Base-by-base conservation (phyloP, 2,797 vertebrate species). In the Carduelis carduelis region DNA sequence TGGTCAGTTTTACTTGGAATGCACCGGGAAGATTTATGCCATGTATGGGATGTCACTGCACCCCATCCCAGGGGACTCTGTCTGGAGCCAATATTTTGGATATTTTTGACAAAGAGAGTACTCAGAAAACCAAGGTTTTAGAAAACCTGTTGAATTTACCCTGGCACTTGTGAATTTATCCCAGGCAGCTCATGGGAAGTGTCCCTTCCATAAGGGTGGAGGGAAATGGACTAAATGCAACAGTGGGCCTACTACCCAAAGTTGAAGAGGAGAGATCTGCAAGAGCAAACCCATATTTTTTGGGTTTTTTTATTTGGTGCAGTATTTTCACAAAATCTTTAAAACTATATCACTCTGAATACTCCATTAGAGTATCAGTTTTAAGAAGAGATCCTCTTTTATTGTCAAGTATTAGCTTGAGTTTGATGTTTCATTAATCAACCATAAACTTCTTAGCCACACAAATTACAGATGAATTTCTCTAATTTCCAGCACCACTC, bases 381-480 rank as follows among this genome's bases (percentile, higher is more conserved):
- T 52, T 66, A 52, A 94, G 47, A 89, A 71, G 50, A 90, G 52
- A 35, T 85, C 32, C 20, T 69, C 71, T 88, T 87, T 88, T 86
- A 70, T 94, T 1, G 0, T 46, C 60, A 94, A 93, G 26, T 59
- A 41, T 72, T 96, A 87, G 43, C 72, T 88, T 37, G 76, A 88
- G 24, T 95, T 93, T 88, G 57, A 41, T 76, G 28, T 88, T 90
- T 79, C 79, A 82, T 91, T 91, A 91, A 86, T 90, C 70, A 86
- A n/a, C 35, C 70, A 52, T 90, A 82, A 91, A 95, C n/a, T 87
- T 94, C 79, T 83, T 72, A 82, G 69, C 47, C 82, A 39, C 82
- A 79, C 37, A 94, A 96, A 96, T 86, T 94, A 69, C 26, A 69
- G 65, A 84, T 82, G 8, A 81, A 91, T 95, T 96, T 95, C 72